Evolutionary conservation across 2,888 invertebrate genomes (phyloP).

Genomic region (Monopis laevigella): DNA sequence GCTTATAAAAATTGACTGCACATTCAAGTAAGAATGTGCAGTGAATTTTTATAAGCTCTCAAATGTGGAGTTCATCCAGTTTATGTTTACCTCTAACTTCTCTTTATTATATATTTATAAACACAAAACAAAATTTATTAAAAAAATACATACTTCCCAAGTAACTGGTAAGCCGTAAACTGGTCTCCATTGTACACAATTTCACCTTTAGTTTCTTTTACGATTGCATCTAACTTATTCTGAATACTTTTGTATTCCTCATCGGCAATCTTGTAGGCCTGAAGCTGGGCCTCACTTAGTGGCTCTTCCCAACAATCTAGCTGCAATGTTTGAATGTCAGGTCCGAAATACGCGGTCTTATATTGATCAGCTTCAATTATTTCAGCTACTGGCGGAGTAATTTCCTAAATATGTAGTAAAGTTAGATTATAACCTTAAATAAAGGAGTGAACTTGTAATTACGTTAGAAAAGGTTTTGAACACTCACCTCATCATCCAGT

Average conservation of each 20-base stretch:
- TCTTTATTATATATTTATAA: no score
- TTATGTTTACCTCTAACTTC: no score
- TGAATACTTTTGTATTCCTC: conserved; percentile 74
- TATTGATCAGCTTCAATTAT: conserved; percentile 58
- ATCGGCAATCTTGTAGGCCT: conserved; percentile 70
- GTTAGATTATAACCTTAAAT: no score
- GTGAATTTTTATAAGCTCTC: no score
- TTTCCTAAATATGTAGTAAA: conserved; percentile 20
- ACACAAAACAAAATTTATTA: no score
- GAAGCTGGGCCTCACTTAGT: conserved; percentile 71
- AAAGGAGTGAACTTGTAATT: no score
- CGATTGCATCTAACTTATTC: conserved; percentile 66
- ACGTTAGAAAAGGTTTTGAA: no score
- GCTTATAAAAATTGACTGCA: no score
- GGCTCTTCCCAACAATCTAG: conserved; percentile 80
- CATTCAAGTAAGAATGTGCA: no score
- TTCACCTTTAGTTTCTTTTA: conserved; percentile 68
- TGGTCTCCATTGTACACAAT: conserved; percentile 73
- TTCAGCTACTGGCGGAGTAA: conserved; percentile 43
- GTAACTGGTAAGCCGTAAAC: conserved; percentile 71
- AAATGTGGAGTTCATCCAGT: no score
- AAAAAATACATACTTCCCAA: conserved; percentile 56
- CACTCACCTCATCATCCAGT: conserved; percentile 4
- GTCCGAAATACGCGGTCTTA: conserved; percentile 57
- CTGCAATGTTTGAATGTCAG: conserved; percentile 65